Base-by-base conservation (phyloP, 2,888 invertebrate species). In the Spicauda simplicius region DNA sequence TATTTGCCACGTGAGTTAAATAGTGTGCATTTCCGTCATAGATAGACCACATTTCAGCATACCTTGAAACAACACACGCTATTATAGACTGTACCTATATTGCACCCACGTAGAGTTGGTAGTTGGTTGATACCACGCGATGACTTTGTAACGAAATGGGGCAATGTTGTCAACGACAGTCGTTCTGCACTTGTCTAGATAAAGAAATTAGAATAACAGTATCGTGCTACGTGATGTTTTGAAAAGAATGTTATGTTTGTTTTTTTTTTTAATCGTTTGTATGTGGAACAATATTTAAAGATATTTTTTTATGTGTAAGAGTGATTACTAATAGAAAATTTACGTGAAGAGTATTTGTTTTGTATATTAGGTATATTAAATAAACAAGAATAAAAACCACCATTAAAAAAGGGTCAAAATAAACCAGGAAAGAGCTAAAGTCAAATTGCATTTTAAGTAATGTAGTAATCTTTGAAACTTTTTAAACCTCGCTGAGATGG, bases 41-140 rank as follows among this genome's bases (percentile, higher is more conserved):
- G 62, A 62, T 62, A 62, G 54, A 20, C 19, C 37, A 53, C 37
- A 61, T 53, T 61, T 61, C 50, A 60, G 52, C 33, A 61, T 18
- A 18, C 61, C 61, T 61, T 61, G 61, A 53, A 25, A 37, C 25
- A 25, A 45, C 33, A 3, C 25, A 14, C 25, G 16, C 41, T n/a
- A 25, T 25, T 37, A 25, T 54, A 41, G 4, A 41, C 62, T 45
- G 11, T 45, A 20, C n/a, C 53, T 4, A 10, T 11, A 37, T 12
- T 11, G 1, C n/a, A n/a, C 45, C 45, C 6, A 45, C 14, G 45
- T 25, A 20, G n/a, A 20, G 53, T n/a, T 53, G 37, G 53, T 16
- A 16, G 3, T 50, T 48, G 5, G n/a, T 25, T 45, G 58, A n/a
- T 37, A 25, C 18, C 2, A 18, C 12, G n/a, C n/a, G 19, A 58